Percentiles rank a stretch among this genome's conserved stretches.
These are phyloP conservation scores for Callosobruchus maculatus DNA, from an alignment of 2,888 invertebrate species.

Conservation along the genomic window DNA sequence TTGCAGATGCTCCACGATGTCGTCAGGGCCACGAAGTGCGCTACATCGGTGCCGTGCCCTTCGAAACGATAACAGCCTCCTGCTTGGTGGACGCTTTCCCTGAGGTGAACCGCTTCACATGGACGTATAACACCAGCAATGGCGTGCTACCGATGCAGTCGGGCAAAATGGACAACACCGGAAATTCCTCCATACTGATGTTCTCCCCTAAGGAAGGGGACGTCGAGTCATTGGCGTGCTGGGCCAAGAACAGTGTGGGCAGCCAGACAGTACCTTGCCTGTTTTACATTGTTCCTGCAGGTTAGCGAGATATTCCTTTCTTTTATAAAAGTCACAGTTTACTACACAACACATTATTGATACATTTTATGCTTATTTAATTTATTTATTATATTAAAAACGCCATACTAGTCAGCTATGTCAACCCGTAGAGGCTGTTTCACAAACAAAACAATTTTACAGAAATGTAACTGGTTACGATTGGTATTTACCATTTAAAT, in stretches of 20 bases:
- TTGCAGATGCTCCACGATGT: constrained; percentile 73
- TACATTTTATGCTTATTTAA: too few relatives aligned
- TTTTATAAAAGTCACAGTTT: too few relatives aligned
- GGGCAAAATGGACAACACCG: constrained; percentile 55
- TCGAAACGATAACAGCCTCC: constrained; percentile 68
- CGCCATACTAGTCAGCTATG: too few relatives aligned
- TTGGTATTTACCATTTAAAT: too few relatives aligned
- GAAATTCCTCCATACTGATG: constrained; percentile 54
- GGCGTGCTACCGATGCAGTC: constrained; percentile 68
- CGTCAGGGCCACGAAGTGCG: constrained; percentile 67
- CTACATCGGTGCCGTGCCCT: constrained; percentile 69
- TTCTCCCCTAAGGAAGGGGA: constrained; percentile 59
- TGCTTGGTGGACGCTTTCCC: constrained; percentile 83
- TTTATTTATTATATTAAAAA: too few relatives aligned
- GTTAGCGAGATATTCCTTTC: too few relatives aligned
- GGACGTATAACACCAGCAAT: constrained; percentile 80
- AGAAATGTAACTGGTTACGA: too few relatives aligned
- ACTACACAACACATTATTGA: too few relatives aligned
- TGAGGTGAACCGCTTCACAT: constrained; percentile 69
- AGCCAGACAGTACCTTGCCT: constrained; percentile 77
- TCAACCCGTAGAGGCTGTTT: too few relatives aligned
- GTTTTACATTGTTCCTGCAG: constrained; percentile 76
- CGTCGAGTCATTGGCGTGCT: constrained; percentile 80
- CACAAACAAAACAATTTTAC: too few relatives aligned
- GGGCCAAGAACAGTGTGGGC: constrained; percentile 83